Conservation (phyloP, 2,113 vertebrate species). For the Microtus ochrogaster region DNA sequence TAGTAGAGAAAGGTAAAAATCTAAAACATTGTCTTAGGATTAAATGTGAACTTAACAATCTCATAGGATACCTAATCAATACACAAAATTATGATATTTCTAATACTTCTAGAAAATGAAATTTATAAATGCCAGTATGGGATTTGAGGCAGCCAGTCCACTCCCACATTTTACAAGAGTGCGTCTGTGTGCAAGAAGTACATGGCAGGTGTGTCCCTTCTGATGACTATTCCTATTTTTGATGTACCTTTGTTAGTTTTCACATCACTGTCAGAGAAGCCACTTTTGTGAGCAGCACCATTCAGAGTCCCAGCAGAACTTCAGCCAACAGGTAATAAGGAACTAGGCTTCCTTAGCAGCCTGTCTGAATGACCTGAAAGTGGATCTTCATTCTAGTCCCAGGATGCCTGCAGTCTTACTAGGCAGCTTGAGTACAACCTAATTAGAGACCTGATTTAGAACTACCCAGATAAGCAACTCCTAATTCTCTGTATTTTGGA, state of each 20-base stretch:
- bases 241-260: neutral
- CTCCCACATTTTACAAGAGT: neutral
- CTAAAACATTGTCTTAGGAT: slow-evolving; percentile 13
- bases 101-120: slow-evolving; percentile 24
- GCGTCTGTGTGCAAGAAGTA: neutral
- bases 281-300: neutral
- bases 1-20: neutral
- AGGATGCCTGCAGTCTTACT: neutral
- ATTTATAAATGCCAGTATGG: slow-evolving; percentile 3
- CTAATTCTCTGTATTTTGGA: neutral
- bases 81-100: slow-evolving; percentile 13
- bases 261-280: neutral
- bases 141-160: neutral
- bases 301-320: neutral
- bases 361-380: neutral
- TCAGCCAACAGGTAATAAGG: neutral
- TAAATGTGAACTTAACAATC: neutral
- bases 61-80: slow-evolving; percentile 23
- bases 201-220: neutral
- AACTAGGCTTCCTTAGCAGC: neutral
- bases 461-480: neutral
- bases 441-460: neutral
- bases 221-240: neutral
- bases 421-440: neutral
- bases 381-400: neutral